Conservation (phyloP, 2,113 vertebrate species). For the Canis aureus region DNA sequence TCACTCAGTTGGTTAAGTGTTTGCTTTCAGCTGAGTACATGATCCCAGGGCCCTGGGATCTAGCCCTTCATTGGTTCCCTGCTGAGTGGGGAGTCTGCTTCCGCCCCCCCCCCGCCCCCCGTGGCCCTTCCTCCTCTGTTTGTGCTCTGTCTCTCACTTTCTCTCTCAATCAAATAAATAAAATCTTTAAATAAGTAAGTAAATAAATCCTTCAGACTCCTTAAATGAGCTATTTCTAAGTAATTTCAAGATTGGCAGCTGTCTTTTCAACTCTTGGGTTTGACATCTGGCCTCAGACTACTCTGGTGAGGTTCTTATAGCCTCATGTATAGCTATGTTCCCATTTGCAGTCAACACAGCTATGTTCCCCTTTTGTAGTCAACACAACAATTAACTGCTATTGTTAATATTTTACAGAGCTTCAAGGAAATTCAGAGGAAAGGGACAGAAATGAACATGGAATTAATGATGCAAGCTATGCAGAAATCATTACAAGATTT, state of each 20-base stretch:
- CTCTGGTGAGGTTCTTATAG: background rate
- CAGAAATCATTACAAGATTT: background rate
- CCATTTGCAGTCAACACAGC: background rate
- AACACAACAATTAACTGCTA: background rate
- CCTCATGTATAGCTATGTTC: background rate
- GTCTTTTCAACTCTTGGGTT: background rate
- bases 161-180: too few relatives aligned
- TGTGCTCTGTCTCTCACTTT: too few relatives aligned
- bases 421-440: constrained; percentile 23
- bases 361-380: background rate
- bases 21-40: too few relatives aligned
- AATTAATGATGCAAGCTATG: background rate
- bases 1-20: too few relatives aligned
- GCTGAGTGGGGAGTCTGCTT: too few relatives aligned
- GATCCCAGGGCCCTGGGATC: too few relatives aligned
- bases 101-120: too few relatives aligned
- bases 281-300: background rate
- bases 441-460: background rate
- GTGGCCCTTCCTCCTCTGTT: too few relatives aligned
- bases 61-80: too few relatives aligned
- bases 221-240: background rate
- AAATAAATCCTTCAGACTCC: background rate
- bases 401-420: background rate
- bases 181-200: too few relatives aligned
- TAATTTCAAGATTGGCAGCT: background rate